A percentile compares a stretch with the other conserved stretches of the same genome.
These are phyloP conservation scores for Potorous gilbertii DNA, from an alignment of 2,797 vertebrate species.

Conservation along the genomic window DNA sequence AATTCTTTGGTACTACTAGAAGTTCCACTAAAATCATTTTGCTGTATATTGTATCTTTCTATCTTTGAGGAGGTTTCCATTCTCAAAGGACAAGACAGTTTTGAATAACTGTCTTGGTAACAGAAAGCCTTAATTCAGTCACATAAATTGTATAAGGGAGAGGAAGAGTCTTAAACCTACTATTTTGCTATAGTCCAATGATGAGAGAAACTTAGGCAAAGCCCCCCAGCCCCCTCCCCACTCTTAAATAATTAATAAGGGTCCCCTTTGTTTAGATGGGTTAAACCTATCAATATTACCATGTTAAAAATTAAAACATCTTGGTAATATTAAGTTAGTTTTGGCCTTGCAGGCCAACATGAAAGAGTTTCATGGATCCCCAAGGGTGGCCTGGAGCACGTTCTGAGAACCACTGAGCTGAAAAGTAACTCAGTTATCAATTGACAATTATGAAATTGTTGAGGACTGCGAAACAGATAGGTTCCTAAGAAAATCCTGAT, in stretches of 20 bases:
- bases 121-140: not conserved
- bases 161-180: not conserved
- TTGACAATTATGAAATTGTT: not conserved
- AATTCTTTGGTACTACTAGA: not conserved
- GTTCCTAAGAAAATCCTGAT: not conserved
- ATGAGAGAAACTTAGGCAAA: not conserved
- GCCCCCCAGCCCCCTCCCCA: too few species aligned
- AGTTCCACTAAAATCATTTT: not conserved
- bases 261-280: not conserved
- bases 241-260: too few species aligned
- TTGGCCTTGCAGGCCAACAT: not conserved
- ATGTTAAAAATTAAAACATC: not conserved
- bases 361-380: not conserved
- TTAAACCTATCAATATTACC: not conserved
- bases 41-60: not conserved
- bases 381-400: not conserved
- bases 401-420: not conserved
- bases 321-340: not conserved
- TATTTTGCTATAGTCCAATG: not conserved
- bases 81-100: not conserved
- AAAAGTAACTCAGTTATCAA: not conserved
- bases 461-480: not conserved
- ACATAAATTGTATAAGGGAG: not conserved
- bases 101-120: not conserved
- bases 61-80: not conserved